Percentiles rank a stretch among this genome's conserved stretches.
Conservation (phyloP, 2,797 vertebrate species). For the Helarctos malayanus region DNA sequence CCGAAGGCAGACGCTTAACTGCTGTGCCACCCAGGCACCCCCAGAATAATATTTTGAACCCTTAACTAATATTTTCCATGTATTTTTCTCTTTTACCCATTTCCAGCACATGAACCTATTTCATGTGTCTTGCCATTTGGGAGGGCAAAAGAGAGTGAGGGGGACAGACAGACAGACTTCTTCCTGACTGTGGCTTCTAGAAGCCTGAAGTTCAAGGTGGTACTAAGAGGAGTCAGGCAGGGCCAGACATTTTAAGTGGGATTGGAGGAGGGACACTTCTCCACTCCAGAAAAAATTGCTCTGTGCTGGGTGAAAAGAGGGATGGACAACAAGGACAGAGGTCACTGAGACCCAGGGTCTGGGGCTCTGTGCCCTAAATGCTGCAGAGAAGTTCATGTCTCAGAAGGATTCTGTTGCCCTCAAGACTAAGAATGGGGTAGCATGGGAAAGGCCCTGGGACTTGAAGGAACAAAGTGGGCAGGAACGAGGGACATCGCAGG, state of each 20-base stretch:
- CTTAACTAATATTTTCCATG: background rate
- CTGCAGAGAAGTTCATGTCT: background rate
- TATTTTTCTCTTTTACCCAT: background rate
- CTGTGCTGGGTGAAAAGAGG: background rate
- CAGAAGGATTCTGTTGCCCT: background rate
- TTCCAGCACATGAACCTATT: background rate
- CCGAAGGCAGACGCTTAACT: no score
- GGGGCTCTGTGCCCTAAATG: background rate
- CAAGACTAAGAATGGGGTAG: background rate
- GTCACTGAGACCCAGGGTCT: background rate
- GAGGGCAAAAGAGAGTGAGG: background rate
- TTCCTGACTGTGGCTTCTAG: background rate
- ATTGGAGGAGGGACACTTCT: background rate
- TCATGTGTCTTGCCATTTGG: background rate
- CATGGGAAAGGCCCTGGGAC: background rate
- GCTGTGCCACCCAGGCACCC: no score
- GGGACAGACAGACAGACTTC: background rate
- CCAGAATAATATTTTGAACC: constrained; percentile 1
- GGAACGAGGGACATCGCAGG: background rate
- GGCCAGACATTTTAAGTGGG: background rate
- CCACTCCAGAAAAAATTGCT: background rate
- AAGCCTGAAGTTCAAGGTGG: background rate
- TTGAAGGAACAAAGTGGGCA: background rate
- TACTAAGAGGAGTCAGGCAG: background rate
- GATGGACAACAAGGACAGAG: background rate